phyloP scores from a whole-genome alignment of 2,113 vertebrate species.

The Neolamprologus ventralis region DNA sequence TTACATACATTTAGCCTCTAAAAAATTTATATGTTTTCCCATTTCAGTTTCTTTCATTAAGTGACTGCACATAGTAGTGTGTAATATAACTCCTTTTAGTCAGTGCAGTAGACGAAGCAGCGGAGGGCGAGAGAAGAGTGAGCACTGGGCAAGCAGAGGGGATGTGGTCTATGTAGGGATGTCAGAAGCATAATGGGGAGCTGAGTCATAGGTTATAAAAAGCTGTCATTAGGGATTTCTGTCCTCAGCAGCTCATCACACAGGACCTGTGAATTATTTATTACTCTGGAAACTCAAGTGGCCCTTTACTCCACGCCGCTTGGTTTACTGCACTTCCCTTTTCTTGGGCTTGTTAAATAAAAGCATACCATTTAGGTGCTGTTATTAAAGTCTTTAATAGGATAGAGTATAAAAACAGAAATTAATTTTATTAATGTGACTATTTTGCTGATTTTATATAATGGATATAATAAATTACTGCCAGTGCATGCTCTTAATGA shows the following conservation, averaged over 20 bases:
- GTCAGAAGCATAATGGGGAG: constrained; percentile 67
- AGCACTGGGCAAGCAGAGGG: constrained; percentile 43
- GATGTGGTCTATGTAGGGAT: constrained; percentile 65
- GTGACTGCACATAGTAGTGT: background rate
- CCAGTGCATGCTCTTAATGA: constrained; percentile 19
- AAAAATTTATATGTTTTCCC: background rate
- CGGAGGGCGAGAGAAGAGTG: constrained; percentile 9
- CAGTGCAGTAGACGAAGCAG: background rate
- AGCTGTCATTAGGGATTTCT: constrained; percentile 75
- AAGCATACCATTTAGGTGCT: constrained; percentile 20
- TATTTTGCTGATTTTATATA: background rate
- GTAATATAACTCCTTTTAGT: constrained; percentile 24
- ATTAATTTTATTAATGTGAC: constrained; percentile 32
- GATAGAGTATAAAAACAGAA: constrained; percentile 17
- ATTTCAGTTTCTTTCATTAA: background rate
- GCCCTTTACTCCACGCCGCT: constrained; percentile 55
- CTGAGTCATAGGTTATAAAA: constrained; percentile 78
- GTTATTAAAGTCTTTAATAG: constrained; percentile 26
- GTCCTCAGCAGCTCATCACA: constrained; percentile 71
- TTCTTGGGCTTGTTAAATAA: constrained; percentile 60
- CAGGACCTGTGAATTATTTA: constrained; percentile 73
- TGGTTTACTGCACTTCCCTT: constrained; percentile 60
- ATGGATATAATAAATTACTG: constrained; percentile 25
- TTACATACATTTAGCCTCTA: background rate
- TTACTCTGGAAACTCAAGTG: constrained; percentile 69